These are phyloP conservation scores for Rhyzopertha dominica DNA, from an alignment of 1,140 invertebrate genomes.

Conservation along the genomic window DNA sequence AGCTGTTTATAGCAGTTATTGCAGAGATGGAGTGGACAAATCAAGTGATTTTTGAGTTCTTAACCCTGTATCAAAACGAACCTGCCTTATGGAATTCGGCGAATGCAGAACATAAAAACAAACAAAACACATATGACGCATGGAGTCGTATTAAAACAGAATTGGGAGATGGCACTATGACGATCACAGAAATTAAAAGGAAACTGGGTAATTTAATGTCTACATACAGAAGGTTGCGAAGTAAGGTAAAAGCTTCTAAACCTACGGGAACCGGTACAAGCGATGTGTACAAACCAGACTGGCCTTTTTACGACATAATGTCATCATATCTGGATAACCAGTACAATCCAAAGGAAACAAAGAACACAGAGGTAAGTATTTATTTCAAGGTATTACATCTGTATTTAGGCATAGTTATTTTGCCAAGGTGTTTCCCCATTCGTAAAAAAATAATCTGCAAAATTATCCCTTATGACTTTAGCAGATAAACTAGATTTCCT, in stretches of 20 bases:
- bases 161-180: slow-evolving; percentile 9
- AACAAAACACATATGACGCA: slow-evolving; percentile 16
- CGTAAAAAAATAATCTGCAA: slow-evolving; percentile 20
- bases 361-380: slow-evolving; percentile 9
- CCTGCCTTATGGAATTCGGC: slow-evolving; percentile 25
- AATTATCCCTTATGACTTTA: slow-evolving; percentile 22
- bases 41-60: too few species aligned
- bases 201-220: slow-evolving; percentile 33
- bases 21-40: too few species aligned
- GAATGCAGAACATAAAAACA: slow-evolving; percentile 23
- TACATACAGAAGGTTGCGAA: slow-evolving; percentile 21
- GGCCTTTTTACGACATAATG: slow-evolving; percentile 37
- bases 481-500: slow-evolving; percentile 14
- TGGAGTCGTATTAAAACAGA: slow-evolving; percentile 15
- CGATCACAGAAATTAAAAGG: slow-evolving; percentile 25
- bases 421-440: too few species aligned
- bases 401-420: too few species aligned
- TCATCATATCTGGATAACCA: slow-evolving; percentile 26
- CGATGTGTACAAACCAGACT: slow-evolving; percentile 34
- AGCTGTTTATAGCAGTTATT: too few species aligned
- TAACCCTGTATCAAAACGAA: too few species aligned
- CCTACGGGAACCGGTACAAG: slow-evolving; percentile 25
- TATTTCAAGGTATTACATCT: slow-evolving; percentile 13
- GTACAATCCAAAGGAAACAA: slow-evolving; percentile 11
- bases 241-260: slow-evolving; percentile 24